Percentiles rank a stretch among this genome's conserved stretches.
These are phyloP conservation scores for Drosophila ercepeae DNA, from an alignment of 1,140 invertebrate species.

Conservation along the genomic window DNA sequence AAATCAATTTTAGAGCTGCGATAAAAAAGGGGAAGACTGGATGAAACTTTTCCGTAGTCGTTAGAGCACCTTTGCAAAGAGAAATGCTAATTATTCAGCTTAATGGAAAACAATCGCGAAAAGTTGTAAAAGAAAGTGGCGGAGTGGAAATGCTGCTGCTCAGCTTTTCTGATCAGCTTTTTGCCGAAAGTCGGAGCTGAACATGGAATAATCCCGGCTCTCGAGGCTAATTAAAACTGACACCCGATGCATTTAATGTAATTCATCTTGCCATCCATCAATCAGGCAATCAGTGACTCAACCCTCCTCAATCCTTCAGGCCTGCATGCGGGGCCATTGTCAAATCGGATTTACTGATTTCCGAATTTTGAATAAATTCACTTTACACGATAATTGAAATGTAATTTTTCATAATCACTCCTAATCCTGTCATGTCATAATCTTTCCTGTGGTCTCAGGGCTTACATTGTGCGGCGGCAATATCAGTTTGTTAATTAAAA, in stretches of 20 bases:
- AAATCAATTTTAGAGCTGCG: constrained; percentile 65
- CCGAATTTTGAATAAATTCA: constrained; percentile 27
- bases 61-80: constrained; percentile 9
- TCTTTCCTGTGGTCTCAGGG: neutral
- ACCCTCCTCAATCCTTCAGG: constrained; percentile 5
- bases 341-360: constrained; percentile 9
- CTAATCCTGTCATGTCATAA: constrained; percentile 42
- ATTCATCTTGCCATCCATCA: constrained; percentile 35
- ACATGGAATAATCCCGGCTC: neutral
- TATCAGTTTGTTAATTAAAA: constrained; percentile 33
- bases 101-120: constrained; percentile 66
- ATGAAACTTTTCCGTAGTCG: constrained; percentile 11
- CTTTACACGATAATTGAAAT: constrained; percentile 49
- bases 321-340: constrained; percentile 26
- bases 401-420: constrained; percentile 63
- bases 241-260: constrained; percentile 58
- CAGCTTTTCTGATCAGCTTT: constrained; percentile 11
- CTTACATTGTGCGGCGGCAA: neutral
- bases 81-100: constrained; percentile 67
- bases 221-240: constrained; percentile 48
- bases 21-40: constrained; percentile 36
- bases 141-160: constrained; percentile 24
- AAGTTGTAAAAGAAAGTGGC: constrained; percentile 21
- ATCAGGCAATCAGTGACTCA: constrained; percentile 47
- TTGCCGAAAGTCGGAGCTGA: constrained; percentile 11